Evolutionary conservation across 2,113 vertebrate genomes (phyloP).

Genomic region (Megaceryle maxima): DNA sequence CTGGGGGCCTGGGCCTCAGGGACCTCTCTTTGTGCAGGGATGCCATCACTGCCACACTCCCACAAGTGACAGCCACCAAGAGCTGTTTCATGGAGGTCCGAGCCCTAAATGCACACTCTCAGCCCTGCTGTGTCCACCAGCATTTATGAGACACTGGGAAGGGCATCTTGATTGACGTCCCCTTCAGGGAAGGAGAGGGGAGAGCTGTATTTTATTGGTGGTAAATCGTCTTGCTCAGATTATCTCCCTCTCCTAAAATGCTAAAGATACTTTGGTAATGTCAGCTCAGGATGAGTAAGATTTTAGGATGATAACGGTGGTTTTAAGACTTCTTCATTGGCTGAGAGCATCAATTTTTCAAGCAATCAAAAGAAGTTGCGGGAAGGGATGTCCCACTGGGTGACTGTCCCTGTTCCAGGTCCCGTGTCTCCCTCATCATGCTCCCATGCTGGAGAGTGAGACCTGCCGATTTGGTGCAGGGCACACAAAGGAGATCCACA

Average conservation of each 20-base stretch:
- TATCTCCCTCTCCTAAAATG: neutral
- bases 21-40: neutral
- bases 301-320: neutral
- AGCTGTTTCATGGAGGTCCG: neutral
- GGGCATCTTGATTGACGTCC: neutral
- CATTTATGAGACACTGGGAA: neutral
- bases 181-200: neutral
- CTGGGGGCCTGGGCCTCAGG: neutral
- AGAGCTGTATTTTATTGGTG: rapidly evolving
- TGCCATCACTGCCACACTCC: neutral
- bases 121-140: neutral
- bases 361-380: neutral
- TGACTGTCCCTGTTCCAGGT: neutral
- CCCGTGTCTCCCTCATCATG: rapidly evolving
- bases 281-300: neutral
- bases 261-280: neutral
- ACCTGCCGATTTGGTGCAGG: neutral
- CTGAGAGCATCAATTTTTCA: neutral
- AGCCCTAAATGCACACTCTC: rapidly evolving
- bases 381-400: rapidly evolving
- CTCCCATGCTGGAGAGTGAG: neutral
- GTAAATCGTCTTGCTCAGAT: neutral
- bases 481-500: neutral
- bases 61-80: neutral
- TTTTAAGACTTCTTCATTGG: neutral